Base-by-base conservation (phyloP, 2,888 invertebrate species). In the Andrena bucephala region DNA sequence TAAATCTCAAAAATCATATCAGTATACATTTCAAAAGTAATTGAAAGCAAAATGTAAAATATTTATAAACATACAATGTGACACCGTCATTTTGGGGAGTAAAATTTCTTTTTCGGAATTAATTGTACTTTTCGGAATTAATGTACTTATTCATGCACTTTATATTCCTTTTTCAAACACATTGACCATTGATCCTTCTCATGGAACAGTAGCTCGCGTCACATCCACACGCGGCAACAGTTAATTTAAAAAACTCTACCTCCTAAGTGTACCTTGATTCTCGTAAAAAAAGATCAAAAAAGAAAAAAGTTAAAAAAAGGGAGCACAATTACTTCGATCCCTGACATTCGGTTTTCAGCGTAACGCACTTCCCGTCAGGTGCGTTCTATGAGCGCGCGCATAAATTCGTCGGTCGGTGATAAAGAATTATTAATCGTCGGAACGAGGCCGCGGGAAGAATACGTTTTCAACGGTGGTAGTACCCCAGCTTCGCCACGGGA, bases 321-420 rank as follows among this genome's bases (percentile, higher is more conserved):
- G n/a, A 54, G 13, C 52, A 42, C 52, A 72, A 80, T 84, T 80
- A 87, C 72, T 79, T 81, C 70, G 72, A 67, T 57, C 74, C 33
- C 62, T 42, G 76, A 77, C 71, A 59, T 62, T 77, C 73, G 54
- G 63, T 42, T 77, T 48, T 67, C 68, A 48, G 10, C 20, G 62
- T 82, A 83, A 85, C 83, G 86, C 81, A 77, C 77, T 83, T 79
- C 52, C 62, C 77, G 85, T 81, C 88, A 85, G 88, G 66, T 88
- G 87, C 52, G 81, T 57, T 80, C 78, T 75, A 85, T 52, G 75
- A 68, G 72, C 52, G 20, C 48, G 68, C 42, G 63, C 77, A 48
- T 80, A 83, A 83, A 83, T 20, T 42, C 60, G 42, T 52, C 66
- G 69, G 29, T 52, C 6, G 63, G 54, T 8, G 73, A 84, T 85